These are phyloP conservation scores for Oriolus oriolus DNA, from an alignment of 2,113 vertebrate genomes.

Conservation along the genomic window DNA sequence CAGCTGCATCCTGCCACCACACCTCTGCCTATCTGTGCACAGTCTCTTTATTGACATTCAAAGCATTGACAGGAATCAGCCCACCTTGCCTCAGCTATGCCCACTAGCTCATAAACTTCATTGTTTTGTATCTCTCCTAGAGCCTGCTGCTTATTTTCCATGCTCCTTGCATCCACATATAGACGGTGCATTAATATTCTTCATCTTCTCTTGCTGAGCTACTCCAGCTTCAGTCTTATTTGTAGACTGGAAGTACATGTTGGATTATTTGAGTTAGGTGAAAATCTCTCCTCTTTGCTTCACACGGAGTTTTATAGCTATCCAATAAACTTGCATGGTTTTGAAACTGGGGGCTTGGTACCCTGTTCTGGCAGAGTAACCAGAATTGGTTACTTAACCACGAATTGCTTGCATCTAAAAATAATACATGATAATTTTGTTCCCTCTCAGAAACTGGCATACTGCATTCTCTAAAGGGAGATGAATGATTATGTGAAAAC, in stretches of 20 bases:
- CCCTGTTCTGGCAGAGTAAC: neutral
- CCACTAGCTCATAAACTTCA: neutral
- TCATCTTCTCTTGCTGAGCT: neutral
- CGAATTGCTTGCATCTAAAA: slow-evolving; percentile 28
- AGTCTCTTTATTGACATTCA: neutral
- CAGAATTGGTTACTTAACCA: too few species aligned
- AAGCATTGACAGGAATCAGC: neutral
- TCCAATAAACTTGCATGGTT: neutral
- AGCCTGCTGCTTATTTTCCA: slow-evolving; percentile 19
- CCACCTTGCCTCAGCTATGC: neutral
- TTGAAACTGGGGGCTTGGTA: neutral
- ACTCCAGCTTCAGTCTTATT: neutral
- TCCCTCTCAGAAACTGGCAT: slow-evolving; percentile 1
- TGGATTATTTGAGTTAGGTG: neutral
- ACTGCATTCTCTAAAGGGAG: neutral
- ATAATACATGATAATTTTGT: slow-evolving; percentile 11
- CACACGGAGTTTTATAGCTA: neutral
- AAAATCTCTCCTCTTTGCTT: neutral
- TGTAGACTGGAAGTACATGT: neutral
- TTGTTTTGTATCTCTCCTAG: neutral
- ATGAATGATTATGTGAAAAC: slow-evolving; percentile 2
- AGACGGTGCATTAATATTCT: slow-evolving; percentile 14
- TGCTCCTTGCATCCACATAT: neutral
- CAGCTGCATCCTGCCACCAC: neutral
- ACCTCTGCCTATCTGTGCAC: neutral